Conservation (phyloP, 2,113 vertebrate species). For the Pogonocichla stellata region DNA sequence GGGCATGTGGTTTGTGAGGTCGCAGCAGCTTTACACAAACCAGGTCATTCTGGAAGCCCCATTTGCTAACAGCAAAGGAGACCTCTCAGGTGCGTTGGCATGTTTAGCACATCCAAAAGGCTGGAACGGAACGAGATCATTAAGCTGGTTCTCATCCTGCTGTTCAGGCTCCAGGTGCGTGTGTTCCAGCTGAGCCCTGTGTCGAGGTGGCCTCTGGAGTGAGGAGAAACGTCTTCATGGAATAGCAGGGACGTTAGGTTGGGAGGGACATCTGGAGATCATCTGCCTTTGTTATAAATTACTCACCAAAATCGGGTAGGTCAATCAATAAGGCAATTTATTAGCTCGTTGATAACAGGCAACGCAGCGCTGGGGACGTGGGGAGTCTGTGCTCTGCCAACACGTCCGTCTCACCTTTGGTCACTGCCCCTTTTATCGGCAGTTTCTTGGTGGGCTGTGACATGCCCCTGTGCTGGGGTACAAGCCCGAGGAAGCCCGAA, state of each 20-base stretch:
- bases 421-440: too few relatives aligned
- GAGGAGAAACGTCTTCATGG: not conserved
- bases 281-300: too few relatives aligned
- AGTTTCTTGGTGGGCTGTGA: too few relatives aligned
- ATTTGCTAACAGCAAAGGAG: not conserved
- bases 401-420: too few relatives aligned
- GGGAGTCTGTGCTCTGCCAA: too few relatives aligned
- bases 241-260: accelerated
- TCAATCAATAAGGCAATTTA: too few relatives aligned
- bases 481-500: too few relatives aligned
- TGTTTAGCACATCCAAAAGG: not conserved
- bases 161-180: not conserved
- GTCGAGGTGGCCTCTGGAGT: not conserved
- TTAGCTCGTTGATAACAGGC: too few relatives aligned
- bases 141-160: not conserved
- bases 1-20: not conserved
- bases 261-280: not conserved
- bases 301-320: too few relatives aligned
- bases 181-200: not conserved
- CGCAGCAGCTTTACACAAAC: too few relatives aligned
- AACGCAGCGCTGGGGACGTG: too few relatives aligned
- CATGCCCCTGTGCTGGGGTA: too few relatives aligned
- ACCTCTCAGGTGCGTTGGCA: accelerated
- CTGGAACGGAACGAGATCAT: not conserved
- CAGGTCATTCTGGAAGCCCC: not conserved